phyloP scores from a whole-genome alignment of 2,888 invertebrate genomes.

The Pogonocherus hispidulus region DNA sequence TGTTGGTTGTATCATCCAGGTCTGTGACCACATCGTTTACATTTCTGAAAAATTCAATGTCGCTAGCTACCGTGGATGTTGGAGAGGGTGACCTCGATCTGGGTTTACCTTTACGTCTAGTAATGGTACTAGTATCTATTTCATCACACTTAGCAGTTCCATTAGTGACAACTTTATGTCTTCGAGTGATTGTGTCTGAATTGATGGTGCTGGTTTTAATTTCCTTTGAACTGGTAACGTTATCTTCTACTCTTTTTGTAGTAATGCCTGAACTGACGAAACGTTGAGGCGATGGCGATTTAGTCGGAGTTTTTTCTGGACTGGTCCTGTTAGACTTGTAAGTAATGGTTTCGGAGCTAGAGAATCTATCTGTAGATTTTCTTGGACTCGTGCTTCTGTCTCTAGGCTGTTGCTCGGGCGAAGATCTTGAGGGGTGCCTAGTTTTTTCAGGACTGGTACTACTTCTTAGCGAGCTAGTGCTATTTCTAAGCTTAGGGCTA shows the following conservation, averaged over 20 bases:
- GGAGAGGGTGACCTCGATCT: conserved; percentile 59
- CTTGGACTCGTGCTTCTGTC: conserved; percentile 54
- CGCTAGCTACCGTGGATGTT: conserved; percentile 69
- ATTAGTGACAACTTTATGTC: conserved; percentile 42
- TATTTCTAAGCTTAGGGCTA: conserved; percentile 70
- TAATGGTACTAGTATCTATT: conserved; percentile 55
- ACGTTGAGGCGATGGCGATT: conserved; percentile 31
- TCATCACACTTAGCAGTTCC: conserved; percentile 48
- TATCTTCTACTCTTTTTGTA: not conserved
- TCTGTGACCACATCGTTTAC: conserved; percentile 60
- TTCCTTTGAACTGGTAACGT: not conserved
- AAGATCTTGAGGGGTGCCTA: conserved; percentile 54
- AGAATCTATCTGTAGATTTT: conserved; percentile 48
- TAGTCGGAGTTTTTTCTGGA: conserved; percentile 36
- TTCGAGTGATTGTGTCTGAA: conserved; percentile 53
- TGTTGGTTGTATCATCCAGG: conserved; percentile 59
- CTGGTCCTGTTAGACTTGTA: conserved; percentile 39
- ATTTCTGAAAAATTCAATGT: conserved; percentile 68
- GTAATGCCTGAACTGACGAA: conserved; percentile 14
- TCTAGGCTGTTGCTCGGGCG: conserved; percentile 56
- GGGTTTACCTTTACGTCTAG: conserved; percentile 51
- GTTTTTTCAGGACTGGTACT: conserved; percentile 68
- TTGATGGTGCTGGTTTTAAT: conserved; percentile 27
- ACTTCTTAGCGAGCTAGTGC: conserved; percentile 72
- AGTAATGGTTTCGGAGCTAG: conserved; percentile 58